phyloP scores from a whole-genome alignment of 1,140 invertebrate genomes.

The Drosophila tristis region DNA sequence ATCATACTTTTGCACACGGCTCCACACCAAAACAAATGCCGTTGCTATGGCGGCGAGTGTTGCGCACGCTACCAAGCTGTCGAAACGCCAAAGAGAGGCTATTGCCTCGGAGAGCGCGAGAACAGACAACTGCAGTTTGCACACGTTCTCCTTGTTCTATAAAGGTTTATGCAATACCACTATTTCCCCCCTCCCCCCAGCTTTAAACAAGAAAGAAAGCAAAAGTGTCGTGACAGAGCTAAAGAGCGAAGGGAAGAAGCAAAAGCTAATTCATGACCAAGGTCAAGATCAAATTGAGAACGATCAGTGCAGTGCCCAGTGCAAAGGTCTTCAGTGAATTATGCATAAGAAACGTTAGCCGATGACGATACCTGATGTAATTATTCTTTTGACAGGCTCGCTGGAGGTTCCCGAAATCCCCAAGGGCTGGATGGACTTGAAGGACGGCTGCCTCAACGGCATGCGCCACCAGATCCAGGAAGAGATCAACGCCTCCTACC shows the following conservation, averaged over 20 bases:
- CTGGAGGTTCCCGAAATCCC: constrained; percentile 73
- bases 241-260: constrained; percentile 20
- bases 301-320: background rate
- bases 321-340: constrained; percentile 24
- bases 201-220: constrained; percentile 11
- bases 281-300: constrained; percentile 30
- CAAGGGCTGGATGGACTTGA: constrained; percentile 88
- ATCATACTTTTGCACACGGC: constrained; percentile 70
- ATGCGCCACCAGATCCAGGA: constrained; percentile 90
- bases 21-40: constrained; percentile 70
- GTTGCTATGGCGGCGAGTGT: constrained; percentile 65
- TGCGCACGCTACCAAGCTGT: constrained; percentile 67
- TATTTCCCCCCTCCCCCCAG: background rate
- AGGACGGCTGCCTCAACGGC: constrained; percentile 86
- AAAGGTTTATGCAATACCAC: constrained; percentile 30
- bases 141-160: constrained; percentile 46
- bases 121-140: constrained; percentile 53
- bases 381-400: constrained; percentile 35
- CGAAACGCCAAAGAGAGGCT: constrained; percentile 2
- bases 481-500: constrained; percentile 91
- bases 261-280: constrained; percentile 9
- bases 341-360: background rate
- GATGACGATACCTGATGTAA: background rate
- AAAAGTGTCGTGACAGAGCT: constrained; percentile 49
- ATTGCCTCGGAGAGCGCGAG: background rate